Evolutionary conservation across 2,888 invertebrate species (phyloP).

Genomic region (Chalcosyrphus nemorum): DNA sequence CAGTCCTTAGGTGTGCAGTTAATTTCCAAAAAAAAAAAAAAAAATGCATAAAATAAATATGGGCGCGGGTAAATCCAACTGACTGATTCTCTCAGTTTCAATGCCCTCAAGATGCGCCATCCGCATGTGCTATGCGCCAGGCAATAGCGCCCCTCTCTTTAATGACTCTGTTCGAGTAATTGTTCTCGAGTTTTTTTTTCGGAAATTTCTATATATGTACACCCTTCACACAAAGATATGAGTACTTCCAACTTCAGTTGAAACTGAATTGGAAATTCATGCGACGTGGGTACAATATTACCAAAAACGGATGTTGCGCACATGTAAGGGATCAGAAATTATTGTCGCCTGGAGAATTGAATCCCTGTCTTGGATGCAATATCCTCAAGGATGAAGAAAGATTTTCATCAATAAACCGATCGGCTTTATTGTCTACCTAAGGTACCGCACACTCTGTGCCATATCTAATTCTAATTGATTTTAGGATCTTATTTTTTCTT

Average conservation of each 20-base stretch:
- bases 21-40: slow-evolving; percentile 50
- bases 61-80: slow-evolving; percentile 58
- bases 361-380: slow-evolving; percentile 10
- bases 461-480: slow-evolving; percentile 69
- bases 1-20: slow-evolving; percentile 46
- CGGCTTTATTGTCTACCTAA: slow-evolving; percentile 14
- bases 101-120: slow-evolving; percentile 52
- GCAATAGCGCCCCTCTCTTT: slow-evolving; percentile 67
- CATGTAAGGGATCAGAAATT: slow-evolving; percentile 67
- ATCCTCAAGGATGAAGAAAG: slow-evolving; percentile 49
- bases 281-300: slow-evolving; percentile 17
- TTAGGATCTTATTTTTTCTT: slow-evolving; percentile 14
- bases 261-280: slow-evolving; percentile 64
- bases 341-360: slow-evolving; percentile 56
- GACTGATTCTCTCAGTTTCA: slow-evolving; percentile 50
- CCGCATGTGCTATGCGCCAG: slow-evolving; percentile 56
- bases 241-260: slow-evolving; percentile 36
- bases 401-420: slow-evolving; percentile 27
- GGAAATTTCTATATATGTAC: not conserved
- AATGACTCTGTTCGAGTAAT: slow-evolving; percentile 63
- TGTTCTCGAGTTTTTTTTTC: slow-evolving; percentile 32
- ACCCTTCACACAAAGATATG: not conserved
- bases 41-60: slow-evolving; percentile 37
- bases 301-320: slow-evolving; percentile 68
- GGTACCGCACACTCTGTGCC: slow-evolving; percentile 40